Base-by-base conservation (phyloP, 2,113 vertebrate species). In the Equus quagga region DNA sequence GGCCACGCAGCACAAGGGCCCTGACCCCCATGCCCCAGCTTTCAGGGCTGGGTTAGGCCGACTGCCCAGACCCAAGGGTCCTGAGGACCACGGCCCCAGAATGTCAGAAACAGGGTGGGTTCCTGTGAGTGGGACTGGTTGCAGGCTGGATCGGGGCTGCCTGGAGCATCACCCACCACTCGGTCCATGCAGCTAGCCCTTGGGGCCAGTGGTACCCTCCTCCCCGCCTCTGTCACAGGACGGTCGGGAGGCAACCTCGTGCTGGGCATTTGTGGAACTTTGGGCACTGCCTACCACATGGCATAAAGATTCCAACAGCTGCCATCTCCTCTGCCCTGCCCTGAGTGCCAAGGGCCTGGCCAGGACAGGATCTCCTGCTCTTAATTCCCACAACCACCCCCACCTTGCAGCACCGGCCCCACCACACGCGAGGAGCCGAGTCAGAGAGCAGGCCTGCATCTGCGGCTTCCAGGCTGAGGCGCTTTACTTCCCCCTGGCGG, bases 141-240 rank as follows among this genome's bases (percentile, higher is more conserved):
- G 0, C 75, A 41, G 60, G 60, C 33, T 1, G 21, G 33, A 17
- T 8, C 3, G 1, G 56, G 54, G 13, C 12, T 10, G 18, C 26
- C 26, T 1, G 12, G 24, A 2, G 36, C 19, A 3, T 8, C 41
- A 1, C 26, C 17, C 10, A 21, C 49, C 51, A 12, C 0, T 3
- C 0, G 33, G 60, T n/a, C 89, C 62, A 6, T 0, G 11, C 6
- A 33, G 84, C 60, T 72, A 64, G 78, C 0, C 14, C 5, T 15
- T 12, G 24, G 4, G 69, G n/a, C 23, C 21, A 31, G 89, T 2
- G 70, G 79, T 8, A 0, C 4, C 75, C 41, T 6, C 6, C 18
- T 41, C n/a, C 24, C n/a, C 0, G 6, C 51, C n/a, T 56, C 28
- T 6, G 28, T 11, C 60, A 41, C 56, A 10, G 78, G 28, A 12